These are phyloP conservation scores for Burhinus oedicnemus DNA, from an alignment of 2,113 vertebrate species.

Conservation along the genomic window DNA sequence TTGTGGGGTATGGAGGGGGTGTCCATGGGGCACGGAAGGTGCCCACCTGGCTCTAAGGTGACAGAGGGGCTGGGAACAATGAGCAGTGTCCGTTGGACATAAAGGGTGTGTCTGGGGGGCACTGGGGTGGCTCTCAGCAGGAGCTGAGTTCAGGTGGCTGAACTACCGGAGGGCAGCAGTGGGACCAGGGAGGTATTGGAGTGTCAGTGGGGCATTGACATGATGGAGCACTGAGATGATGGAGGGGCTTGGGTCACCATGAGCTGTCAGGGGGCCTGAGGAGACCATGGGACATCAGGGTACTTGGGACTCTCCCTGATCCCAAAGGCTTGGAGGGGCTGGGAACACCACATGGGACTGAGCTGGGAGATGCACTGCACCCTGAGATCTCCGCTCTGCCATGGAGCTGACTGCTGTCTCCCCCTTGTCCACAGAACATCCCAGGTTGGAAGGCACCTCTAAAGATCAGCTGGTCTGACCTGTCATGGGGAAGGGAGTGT, in stretches of 20 bases:
- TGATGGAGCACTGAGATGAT: background rate
- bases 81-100: background rate
- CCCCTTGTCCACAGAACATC: no score
- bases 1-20: no score
- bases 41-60: background rate
- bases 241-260: no score
- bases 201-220: accelerated
- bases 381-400: background rate
- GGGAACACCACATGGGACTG: background rate
- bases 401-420: background rate
- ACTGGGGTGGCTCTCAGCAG: no score
- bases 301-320: background rate
- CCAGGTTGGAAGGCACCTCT: background rate
- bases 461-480: background rate
- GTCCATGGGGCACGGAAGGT: no score
- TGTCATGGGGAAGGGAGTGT: background rate
- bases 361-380: no score
- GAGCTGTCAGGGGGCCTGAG: background rate
- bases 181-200: no score
- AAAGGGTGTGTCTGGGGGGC: background rate
- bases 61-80: background rate
- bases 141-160: background rate
- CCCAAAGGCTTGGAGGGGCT: background rate
- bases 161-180: background rate
- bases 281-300: no score